Conservation (phyloP, 1,140 invertebrate species). For the Leptinotarsa texana region DNA sequence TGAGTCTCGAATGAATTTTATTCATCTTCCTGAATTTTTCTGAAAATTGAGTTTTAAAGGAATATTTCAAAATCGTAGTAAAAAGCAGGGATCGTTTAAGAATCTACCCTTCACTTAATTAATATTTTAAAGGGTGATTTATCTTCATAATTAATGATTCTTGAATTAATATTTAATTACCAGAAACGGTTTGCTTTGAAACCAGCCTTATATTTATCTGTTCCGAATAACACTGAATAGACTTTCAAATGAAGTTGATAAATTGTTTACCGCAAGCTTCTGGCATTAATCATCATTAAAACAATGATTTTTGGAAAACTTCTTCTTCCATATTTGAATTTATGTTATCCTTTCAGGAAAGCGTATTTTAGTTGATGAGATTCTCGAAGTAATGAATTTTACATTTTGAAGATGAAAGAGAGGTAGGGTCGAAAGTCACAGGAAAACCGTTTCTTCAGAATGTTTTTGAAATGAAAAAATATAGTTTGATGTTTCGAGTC, state of each 20-base stretch:
- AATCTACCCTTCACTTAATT: constrained; percentile 44
- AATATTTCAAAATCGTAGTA: not conserved
- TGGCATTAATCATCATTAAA: constrained; percentile 32
- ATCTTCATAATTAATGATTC: constrained; percentile 51
- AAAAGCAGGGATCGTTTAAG: not conserved
- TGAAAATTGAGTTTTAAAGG: not conserved
- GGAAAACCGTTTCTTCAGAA: too few species aligned
- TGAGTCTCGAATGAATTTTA: too few species aligned
- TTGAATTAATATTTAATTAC: constrained; percentile 52
- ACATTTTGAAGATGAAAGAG: not conserved
- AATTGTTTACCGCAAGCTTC: constrained; percentile 31
- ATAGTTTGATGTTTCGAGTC: too few species aligned
- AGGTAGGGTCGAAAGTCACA: too few species aligned
- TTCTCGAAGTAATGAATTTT: not conserved
- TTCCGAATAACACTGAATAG: constrained; percentile 36
- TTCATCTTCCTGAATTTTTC: not conserved
- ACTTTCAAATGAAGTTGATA: constrained; percentile 40
- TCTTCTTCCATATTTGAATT: constrained; percentile 3
- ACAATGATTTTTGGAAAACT: constrained; percentile 16
- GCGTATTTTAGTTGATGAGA: not conserved
- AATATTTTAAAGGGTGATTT: constrained; percentile 49
- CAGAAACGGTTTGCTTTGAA: constrained; percentile 39
- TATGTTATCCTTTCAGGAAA: not conserved
- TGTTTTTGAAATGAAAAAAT: too few species aligned
- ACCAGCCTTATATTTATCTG: constrained; percentile 38